Evolutionary conservation across 2,113 vertebrate species (phyloP).

Genomic region (Prinia subflava): DNA sequence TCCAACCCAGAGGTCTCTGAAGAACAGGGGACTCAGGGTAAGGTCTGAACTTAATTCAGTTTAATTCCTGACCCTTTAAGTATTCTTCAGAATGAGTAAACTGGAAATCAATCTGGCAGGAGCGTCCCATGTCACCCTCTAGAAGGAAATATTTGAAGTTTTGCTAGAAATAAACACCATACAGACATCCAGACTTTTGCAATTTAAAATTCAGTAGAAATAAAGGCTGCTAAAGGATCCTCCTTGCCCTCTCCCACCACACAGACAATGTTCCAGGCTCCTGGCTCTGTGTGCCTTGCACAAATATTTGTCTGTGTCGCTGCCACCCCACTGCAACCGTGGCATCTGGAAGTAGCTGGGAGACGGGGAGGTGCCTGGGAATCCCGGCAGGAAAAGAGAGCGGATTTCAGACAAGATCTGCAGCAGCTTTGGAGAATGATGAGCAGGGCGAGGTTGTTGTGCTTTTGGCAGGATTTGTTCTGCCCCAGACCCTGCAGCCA

Average conservation of each 20-base stretch:
- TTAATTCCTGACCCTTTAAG: neutral
- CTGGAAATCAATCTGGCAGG: neutral
- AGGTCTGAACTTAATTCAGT: neutral
- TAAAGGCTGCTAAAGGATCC: neutral
- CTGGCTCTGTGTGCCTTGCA: constrained; percentile 13
- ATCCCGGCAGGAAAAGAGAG: neutral
- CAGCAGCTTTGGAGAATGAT: neutral
- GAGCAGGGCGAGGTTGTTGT: neutral
- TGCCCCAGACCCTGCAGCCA: neutral
- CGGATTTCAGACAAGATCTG: neutral
- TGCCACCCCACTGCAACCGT: constrained; percentile 24
- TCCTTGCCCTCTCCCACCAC: neutral
- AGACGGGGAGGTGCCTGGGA: constrained; percentile 49
- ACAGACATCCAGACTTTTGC: neutral
- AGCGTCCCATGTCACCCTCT: neutral
- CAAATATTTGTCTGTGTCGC: constrained; percentile 55
- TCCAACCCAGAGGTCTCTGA: neutral
- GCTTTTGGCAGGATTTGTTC: neutral
- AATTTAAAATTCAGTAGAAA: neutral
- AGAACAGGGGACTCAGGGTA: neutral
- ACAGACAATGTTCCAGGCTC: neutral
- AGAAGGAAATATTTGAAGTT: neutral
- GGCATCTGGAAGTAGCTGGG: constrained; percentile 38
- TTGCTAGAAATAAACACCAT: neutral
- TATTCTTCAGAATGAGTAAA: neutral